Evolutionary conservation across 2,797 vertebrate species (phyloP), one percentile per base, ranked within the genome.

Genomic region (Catharus ustulatus): DNA sequence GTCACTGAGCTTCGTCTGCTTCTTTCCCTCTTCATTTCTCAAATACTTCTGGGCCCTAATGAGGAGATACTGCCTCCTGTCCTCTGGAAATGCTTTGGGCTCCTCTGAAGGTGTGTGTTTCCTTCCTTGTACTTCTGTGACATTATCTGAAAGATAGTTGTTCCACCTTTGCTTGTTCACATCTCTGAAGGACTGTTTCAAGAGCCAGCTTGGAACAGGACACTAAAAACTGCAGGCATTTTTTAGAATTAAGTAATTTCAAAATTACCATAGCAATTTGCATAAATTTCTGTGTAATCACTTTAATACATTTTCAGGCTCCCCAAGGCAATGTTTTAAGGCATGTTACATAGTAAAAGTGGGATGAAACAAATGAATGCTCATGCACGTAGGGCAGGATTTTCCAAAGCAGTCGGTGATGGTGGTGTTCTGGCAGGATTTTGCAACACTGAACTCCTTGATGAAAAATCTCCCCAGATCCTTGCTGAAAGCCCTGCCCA

Each of bases 321-420:
- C 81, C 87, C 84, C 36, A 76, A 51, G 89, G 94, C 89, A 78
- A 77, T 72, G 72, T 85, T 93, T 95, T 94, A 81, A 92, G 90
- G 84, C 77, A 82, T 64, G 55, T 91, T 95, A 69, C 48, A 38
- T 20, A 92, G 90, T 58, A 63, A 61, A 84, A 90, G 49, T 26
- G 32, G 51, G 66, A 73, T 89, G 84, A 83, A 92, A 45, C 61
- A 51, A 88, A 79, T 38, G 43, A 52, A 49, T 61, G 59, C 34
- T 93, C n/a, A 1, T 15, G 49, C 78, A 90, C 4, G 0, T 62
- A 36, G 38, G 52, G 57, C 57, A 75, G 73, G 48, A 54, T 91
- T 91, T 88, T 80, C 55, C 61, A 15, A 81, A 62, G 38, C 21
- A 24, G 1, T 75, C 5, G 2, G 7, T 13, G n/a, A 14, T 45